Conservation (phyloP, 2,113 vertebrate genomes). For the Coregonus clupeaformis region DNA sequence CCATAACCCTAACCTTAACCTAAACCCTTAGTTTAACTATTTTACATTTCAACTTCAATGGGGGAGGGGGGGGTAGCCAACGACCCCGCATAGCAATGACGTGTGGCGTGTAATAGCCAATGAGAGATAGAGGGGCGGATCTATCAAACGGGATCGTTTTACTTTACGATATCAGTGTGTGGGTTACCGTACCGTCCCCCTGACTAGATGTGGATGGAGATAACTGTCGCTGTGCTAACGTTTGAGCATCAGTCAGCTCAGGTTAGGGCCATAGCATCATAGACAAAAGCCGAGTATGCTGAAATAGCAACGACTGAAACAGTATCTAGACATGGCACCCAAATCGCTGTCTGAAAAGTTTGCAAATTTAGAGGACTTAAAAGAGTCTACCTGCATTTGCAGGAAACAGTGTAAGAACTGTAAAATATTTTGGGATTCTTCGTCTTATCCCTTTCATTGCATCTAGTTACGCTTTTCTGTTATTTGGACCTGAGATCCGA, state of each 20-base stretch:
- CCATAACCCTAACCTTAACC: too few relatives aligned
- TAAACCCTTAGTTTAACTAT: too few relatives aligned
- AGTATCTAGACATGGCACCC: conserved; percentile 40
- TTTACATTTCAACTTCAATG: too few relatives aligned
- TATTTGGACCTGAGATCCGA: conserved; percentile 81
- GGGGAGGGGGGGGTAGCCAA: too few relatives aligned
- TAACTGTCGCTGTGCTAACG: background rate
- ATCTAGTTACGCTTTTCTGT: conserved; percentile 79
- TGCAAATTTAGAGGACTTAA: conserved; percentile 28
- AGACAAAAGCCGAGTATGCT: conserved; percentile 23
- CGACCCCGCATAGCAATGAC: too few relatives aligned
- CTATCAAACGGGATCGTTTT: background rate
- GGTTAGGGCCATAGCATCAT: background rate
- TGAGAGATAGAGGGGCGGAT: background rate
- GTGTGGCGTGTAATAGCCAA: conserved; percentile 1
- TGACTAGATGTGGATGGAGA: background rate
- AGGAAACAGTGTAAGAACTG: conserved; percentile 71
- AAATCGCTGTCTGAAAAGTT: conserved; percentile 38
- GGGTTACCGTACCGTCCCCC: background rate
- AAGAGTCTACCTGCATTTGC: conserved; percentile 46
- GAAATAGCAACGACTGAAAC: conserved; percentile 28
- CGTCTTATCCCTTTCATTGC: conserved; percentile 78
- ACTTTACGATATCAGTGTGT: background rate
- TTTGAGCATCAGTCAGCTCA: background rate
- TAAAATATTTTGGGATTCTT: conserved; percentile 77